These are phyloP conservation scores for Nycticorax nycticorax DNA, from an alignment of 2,113 vertebrate genomes.

Conservation along the genomic window DNA sequence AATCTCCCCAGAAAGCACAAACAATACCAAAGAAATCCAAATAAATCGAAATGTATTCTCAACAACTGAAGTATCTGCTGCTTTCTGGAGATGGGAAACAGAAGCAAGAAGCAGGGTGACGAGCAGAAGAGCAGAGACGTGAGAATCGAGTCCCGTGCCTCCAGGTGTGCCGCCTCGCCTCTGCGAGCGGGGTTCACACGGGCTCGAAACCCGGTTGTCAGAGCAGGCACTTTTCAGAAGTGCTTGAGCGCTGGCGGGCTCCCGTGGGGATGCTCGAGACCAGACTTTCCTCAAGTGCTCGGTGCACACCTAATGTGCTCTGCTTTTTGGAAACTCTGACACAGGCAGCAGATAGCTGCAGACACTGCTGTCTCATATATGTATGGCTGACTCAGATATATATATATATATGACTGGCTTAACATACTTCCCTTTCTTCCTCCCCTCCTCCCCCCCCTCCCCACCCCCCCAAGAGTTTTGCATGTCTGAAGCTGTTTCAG, in stretches of 20 bases:
- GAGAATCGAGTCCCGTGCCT: neutral
- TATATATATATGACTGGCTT: neutral
- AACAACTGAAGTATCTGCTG: neutral
- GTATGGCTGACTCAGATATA: constrained; percentile 50
- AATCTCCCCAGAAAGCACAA: neutral
- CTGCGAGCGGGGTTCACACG: neutral
- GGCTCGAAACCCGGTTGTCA: neutral
- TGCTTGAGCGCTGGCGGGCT: neutral
- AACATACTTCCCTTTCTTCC: constrained; percentile 26
- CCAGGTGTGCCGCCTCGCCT: neutral
- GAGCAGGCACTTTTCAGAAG: neutral
- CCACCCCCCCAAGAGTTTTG: neutral
- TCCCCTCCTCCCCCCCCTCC: no score
- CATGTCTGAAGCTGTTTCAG: constrained; percentile 61
- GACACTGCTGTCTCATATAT: constrained; percentile 27
- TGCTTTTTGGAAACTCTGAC: constrained; percentile 52
- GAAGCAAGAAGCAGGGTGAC: neutral
- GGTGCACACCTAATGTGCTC: neutral
- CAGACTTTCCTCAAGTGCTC: constrained; percentile 48
- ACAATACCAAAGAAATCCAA: neutral
- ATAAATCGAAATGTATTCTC: neutral
- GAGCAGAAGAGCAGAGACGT: neutral
- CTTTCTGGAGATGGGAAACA: neutral
- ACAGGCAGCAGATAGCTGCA: neutral
- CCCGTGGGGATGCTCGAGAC: neutral